These are phyloP conservation scores for Hemithea aestivaria DNA, from an alignment of 2,888 invertebrate species.

Conservation along the genomic window DNA sequence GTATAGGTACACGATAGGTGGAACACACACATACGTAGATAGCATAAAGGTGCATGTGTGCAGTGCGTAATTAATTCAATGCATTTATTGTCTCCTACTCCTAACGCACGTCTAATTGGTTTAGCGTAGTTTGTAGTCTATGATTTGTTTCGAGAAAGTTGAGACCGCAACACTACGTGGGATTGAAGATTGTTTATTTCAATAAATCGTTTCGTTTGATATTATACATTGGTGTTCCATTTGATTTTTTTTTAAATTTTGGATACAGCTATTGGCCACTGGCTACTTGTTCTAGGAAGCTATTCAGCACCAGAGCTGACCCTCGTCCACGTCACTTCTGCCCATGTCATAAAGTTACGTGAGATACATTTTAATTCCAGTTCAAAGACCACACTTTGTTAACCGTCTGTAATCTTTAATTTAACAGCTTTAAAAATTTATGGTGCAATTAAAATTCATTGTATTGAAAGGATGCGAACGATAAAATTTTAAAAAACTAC, in stretches of 20 bases:
- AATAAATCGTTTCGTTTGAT: no score
- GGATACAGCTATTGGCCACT: no score
- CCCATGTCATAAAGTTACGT: conserved; percentile 6
- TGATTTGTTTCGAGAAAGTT: conserved; percentile 23
- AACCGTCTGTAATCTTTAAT: conserved; percentile 8
- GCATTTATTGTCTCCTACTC: conserved; percentile 5
- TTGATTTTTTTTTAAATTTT: no score
- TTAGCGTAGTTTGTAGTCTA: conserved; percentile 20
- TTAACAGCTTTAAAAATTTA: conserved; percentile 10
- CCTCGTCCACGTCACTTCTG: no score
- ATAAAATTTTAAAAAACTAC: conserved; percentile 17
- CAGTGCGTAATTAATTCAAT: conserved; percentile 10
- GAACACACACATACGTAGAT: no score
- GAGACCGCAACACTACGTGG: conserved; percentile 3
- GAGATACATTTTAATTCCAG: conserved; percentile 6
- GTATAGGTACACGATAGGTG: no score
- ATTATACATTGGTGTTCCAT: no score
- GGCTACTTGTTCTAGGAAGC: no score
- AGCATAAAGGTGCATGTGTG: no score
- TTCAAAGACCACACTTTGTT: conserved; percentile 5
- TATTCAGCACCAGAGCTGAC: no score
- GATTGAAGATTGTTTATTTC: no score
- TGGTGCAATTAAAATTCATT: conserved; percentile 11
- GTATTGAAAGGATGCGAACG: conserved; percentile 14
- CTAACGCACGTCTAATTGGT: conserved; percentile 21